These are phyloP conservation scores for Campylomormyrus numenius DNA, from an alignment of 2,113 vertebrate species.

Conservation along the genomic window DNA sequence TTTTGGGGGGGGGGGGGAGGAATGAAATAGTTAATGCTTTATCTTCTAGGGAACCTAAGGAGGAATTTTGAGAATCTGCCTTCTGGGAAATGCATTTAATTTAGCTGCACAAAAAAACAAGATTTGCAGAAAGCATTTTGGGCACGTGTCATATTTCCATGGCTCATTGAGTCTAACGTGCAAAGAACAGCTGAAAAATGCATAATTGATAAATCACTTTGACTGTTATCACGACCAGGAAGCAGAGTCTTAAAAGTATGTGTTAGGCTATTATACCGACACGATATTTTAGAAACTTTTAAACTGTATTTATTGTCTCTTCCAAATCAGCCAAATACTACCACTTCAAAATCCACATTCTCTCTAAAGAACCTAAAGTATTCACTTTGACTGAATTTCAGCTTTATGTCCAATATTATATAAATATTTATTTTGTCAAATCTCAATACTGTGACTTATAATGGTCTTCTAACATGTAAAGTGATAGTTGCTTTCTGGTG, in stretches of 20 bases:
- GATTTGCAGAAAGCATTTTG: neutral
- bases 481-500: neutral
- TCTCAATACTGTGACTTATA: neutral
- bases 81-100: conserved; percentile 20
- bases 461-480: neutral
- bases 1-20: neutral
- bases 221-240: neutral
- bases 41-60: neutral
- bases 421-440: neutral
- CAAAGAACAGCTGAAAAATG: neutral
- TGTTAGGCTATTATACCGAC: neutral
- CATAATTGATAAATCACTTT: neutral
- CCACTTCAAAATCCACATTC: neutral
- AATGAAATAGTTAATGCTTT: neutral
- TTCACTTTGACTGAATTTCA: neutral
- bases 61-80: neutral
- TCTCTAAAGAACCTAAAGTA: neutral
- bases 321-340: neutral
- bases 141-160: neutral
- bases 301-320: neutral
- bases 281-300: neutral
- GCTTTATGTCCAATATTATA: neutral
- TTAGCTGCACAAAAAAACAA: conserved; percentile 26
- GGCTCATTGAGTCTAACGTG: neutral
- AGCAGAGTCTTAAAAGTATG: neutral